A percentile compares a stretch with the other conserved stretches of the same genome.
These are phyloP conservation scores for Calycopis cecrops DNA, from an alignment of 1,140 invertebrate genomes.

Conservation along the genomic window DNA sequence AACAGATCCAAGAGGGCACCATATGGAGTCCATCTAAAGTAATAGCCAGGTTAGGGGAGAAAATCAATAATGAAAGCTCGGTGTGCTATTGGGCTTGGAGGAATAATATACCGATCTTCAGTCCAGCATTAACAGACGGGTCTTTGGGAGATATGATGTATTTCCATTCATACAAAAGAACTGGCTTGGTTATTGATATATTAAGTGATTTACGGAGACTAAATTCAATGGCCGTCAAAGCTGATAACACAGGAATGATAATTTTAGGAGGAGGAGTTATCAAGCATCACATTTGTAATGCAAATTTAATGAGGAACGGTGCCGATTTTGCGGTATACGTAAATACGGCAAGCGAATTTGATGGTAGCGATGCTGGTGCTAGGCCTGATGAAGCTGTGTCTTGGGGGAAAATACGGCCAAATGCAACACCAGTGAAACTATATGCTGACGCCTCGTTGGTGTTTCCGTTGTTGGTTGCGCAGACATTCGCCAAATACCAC, in stretches of 20 bases:
- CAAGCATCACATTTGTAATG: conserved; percentile 99
- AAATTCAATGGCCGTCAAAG: conserved; percentile 97
- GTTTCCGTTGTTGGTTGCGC: conserved; percentile 95
- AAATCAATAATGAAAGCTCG: conserved; percentile 93
- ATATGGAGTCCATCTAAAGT: conserved; percentile 93
- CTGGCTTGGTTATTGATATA: conserved; percentile 95
- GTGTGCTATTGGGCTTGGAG: conserved; percentile 99
- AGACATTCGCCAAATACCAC: conserved; percentile 91
- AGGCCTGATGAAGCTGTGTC: conserved; percentile 98
- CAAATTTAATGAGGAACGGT: conserved; percentile 99
- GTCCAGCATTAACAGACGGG: conserved; percentile 98
- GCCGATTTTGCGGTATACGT: conserved; percentile 97
- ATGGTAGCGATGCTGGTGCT: conserved; percentile 98
- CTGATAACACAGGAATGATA: conserved; percentile 95
- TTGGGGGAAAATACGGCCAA: conserved; percentile 97
- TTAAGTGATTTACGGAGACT: conserved; percentile 92
- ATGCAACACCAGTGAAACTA: conserved; percentile 95
- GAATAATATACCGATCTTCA: conserved; percentile 98
- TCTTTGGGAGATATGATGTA: conserved; percentile 99
- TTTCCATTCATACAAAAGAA: conserved; percentile 96
- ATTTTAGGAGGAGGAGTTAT: conserved; percentile 97
- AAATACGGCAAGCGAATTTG: conserved; percentile 98
- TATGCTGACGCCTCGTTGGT: conserved; percentile 97
- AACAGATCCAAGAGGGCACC: conserved; percentile 86
- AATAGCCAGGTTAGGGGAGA: conserved; percentile 85